Conservation (phyloP, 35 echinoderm and acorn worm species). For the Lytechinus variegatus region DNA sequence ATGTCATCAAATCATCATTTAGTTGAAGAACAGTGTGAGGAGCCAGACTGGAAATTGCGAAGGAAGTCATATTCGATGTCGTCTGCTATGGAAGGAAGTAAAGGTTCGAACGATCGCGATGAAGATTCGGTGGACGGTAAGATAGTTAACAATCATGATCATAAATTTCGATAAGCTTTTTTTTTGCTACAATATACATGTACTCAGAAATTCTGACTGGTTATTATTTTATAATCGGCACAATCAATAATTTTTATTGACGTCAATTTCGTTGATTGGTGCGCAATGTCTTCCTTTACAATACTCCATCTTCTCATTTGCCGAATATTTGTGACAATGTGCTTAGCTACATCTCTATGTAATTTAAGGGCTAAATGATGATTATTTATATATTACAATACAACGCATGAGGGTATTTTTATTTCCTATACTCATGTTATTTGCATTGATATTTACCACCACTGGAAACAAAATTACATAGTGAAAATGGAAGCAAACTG, state of each 20-base stretch:
- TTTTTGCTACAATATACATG: neutral
- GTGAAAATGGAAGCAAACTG: no score
- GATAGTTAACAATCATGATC: neutral
- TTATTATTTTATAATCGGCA: neutral
- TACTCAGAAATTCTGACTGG: neutral
- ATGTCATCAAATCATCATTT: slow-evolving; percentile 27
- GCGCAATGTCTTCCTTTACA: no score
- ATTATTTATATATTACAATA: no score
- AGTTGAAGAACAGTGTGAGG: neutral
- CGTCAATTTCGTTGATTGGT: neutral
- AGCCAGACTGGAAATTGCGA: neutral
- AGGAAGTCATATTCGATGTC: neutral
- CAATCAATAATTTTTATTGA: neutral
- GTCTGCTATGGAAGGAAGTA: slow-evolving; percentile 23
- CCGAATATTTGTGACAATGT: no score
- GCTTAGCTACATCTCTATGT: no score
- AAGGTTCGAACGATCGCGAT: neutral
- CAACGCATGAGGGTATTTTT: no score
- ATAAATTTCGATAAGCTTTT: neutral
- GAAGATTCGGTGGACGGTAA: neutral
- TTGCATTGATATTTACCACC: no score
- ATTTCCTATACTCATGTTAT: no score
- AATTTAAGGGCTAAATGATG: no score
- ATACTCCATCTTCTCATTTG: no score
- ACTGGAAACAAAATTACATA: no score